A percentile compares a stretch with the other conserved stretches of the same genome.
Evolutionary conservation across 2,113 vertebrate genomes (phyloP).

Genomic region (Orcinus orca): DNA sequence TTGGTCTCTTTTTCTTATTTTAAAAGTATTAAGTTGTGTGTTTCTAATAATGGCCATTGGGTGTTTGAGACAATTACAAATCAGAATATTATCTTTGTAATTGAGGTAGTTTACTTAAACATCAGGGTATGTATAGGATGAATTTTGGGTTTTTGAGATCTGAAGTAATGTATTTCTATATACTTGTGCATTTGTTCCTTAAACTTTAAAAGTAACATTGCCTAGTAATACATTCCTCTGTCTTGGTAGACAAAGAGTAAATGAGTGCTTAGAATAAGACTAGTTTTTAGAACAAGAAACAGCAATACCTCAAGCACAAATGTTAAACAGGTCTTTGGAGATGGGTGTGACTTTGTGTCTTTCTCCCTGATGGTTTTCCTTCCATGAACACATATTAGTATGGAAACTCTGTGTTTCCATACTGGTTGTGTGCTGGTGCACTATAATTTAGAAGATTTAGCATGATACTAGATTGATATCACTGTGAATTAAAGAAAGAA

Average conservation of each 20-base stretch:
- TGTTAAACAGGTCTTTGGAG: neutral
- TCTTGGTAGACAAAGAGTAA: neutral
- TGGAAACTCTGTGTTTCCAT: neutral
- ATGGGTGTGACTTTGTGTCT: neutral
- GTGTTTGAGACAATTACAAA: neutral
- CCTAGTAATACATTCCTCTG: neutral
- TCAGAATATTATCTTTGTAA: neutral
- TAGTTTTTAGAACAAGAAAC: slow-evolving; percentile 21
- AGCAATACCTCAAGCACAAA: neutral
- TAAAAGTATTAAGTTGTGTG: neutral
- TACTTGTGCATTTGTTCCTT: neutral
- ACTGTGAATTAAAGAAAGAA: slow-evolving; percentile 1
- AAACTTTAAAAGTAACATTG: neutral
- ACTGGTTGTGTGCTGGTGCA: neutral
- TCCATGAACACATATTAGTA: neutral
- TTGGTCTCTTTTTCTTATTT: slow-evolving; percentile 17
- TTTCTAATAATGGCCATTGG: neutral
- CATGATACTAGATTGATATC: neutral
- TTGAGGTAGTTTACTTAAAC: slow-evolving; percentile 7
- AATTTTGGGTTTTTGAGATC: slow-evolving; percentile 17
- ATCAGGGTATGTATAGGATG: neutral
- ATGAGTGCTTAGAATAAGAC: neutral
- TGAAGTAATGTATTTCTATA: neutral
- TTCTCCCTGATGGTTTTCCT: neutral
- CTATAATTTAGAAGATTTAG: neutral